These are phyloP conservation scores for Saccostrea echinata DNA, from an alignment of 1,140 invertebrate genomes.

Conservation along the genomic window DNA sequence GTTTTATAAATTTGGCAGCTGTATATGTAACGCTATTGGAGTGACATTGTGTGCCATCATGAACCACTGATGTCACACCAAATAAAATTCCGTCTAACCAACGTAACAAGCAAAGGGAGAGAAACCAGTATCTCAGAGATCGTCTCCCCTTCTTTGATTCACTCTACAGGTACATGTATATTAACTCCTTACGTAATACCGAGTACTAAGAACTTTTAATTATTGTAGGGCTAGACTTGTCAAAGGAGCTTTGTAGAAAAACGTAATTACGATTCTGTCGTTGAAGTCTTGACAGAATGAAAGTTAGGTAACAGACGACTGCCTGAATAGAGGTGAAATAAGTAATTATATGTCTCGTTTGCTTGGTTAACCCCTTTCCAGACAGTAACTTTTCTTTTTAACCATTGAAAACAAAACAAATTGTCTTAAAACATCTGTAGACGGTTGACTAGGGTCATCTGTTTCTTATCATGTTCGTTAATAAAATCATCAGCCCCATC, in stretches of 20 bases:
- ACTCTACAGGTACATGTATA: neutral
- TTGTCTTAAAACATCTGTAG: neutral
- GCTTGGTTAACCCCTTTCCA: neutral
- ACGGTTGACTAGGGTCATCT: neutral
- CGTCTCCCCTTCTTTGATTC: neutral
- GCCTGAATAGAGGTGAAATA: neutral
- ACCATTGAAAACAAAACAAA: no score
- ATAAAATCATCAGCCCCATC: conserved; percentile 1
- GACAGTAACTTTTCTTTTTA: neutral
- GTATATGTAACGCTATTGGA: no score
- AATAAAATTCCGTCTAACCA: neutral
- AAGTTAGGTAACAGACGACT: neutral
- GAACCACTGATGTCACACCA: neutral
- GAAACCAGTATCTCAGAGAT: neutral
- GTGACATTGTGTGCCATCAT: no score
- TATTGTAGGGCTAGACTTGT: neutral
- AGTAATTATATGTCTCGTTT: neutral
- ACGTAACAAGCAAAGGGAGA: neutral
- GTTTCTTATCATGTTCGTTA: neutral
- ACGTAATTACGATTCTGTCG: no score
- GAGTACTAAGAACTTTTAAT: neutral
- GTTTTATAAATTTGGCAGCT: no score
- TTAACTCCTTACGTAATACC: neutral
- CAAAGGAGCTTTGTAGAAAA: neutral
- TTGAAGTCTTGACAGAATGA: neutral